Percentiles rank a stretch among this genome's conserved stretches.
Evolutionary conservation across 1,140 invertebrate species (phyloP).

Genomic region (Ganaspis sp.): DNA sequence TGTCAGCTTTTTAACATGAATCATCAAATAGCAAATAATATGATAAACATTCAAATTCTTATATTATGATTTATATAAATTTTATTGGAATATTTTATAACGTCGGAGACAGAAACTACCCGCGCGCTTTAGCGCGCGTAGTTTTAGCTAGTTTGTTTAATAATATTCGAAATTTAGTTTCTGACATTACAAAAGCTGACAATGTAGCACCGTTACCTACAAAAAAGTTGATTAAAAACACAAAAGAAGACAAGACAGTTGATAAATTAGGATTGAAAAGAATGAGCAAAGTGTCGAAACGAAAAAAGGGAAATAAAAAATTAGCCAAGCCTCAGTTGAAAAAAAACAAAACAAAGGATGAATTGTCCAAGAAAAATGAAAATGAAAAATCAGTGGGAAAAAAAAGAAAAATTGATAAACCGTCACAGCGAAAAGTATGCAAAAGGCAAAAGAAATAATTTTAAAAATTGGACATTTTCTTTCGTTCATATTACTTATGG

Average conservation of each 20-base stretch:
- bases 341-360: not conserved
- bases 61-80: too few species aligned
- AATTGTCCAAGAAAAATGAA: slow-evolving; percentile 1
- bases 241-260: not conserved
- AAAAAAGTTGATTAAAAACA: not conserved
- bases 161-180: slow-evolving; percentile 23
- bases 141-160: too few species aligned
- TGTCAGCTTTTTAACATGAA: too few species aligned
- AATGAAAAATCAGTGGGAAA: not conserved
- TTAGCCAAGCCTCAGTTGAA: not conserved
- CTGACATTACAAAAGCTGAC: not conserved
- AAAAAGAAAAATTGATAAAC: slow-evolving; percentile 3
- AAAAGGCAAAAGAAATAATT: too few species aligned
- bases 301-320: slow-evolving; percentile 2
- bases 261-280: not conserved
- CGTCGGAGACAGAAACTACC: too few species aligned
- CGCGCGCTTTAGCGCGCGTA: too few species aligned
- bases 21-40: too few species aligned
- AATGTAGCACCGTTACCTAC: not conserved
- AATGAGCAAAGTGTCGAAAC: not conserved
- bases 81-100: too few species aligned
- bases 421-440: too few species aligned
- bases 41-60: too few species aligned
- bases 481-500: too few species aligned
- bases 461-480: too few species aligned